phyloP scores from a whole-genome alignment of 2,113 vertebrate genomes.

The Dromiciops gliroides region DNA sequence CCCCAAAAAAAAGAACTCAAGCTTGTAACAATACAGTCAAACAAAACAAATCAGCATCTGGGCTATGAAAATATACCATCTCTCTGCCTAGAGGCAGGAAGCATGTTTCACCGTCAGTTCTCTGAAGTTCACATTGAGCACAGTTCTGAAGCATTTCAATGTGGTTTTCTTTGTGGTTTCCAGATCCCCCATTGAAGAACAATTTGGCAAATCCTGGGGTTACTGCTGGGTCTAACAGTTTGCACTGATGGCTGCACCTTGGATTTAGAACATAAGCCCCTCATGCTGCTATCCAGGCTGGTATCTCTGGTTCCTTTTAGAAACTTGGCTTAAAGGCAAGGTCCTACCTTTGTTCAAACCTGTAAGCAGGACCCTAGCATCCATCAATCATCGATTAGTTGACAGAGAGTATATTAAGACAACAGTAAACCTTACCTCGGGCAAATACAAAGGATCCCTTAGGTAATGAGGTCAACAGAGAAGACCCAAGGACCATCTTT shows the following conservation, averaged over 20 bases:
- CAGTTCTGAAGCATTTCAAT: neutral
- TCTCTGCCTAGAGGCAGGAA: neutral
- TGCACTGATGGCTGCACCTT: neutral
- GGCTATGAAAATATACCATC: neutral
- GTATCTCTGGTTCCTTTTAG: neutral
- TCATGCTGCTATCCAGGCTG: neutral
- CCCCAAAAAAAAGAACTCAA: neutral
- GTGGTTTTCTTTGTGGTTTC: neutral
- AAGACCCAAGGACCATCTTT: neutral
- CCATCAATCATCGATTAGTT: neutral
- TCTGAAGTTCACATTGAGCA: neutral
- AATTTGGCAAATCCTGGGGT: neutral
- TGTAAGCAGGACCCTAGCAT: neutral
- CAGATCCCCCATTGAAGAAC: neutral
- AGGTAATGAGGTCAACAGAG: neutral
- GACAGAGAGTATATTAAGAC: neutral
- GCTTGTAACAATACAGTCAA: neutral
- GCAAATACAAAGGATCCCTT: neutral
- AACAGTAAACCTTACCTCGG: neutral
- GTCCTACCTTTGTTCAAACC: neutral
- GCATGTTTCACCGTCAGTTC: neutral
- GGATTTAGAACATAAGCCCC: neutral
- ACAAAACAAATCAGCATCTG: neutral
- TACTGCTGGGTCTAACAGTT: neutral
- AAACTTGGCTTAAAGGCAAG: neutral